Conservation (phyloP, 2,113 vertebrate genomes). For the Malurus melanocephalus region DNA sequence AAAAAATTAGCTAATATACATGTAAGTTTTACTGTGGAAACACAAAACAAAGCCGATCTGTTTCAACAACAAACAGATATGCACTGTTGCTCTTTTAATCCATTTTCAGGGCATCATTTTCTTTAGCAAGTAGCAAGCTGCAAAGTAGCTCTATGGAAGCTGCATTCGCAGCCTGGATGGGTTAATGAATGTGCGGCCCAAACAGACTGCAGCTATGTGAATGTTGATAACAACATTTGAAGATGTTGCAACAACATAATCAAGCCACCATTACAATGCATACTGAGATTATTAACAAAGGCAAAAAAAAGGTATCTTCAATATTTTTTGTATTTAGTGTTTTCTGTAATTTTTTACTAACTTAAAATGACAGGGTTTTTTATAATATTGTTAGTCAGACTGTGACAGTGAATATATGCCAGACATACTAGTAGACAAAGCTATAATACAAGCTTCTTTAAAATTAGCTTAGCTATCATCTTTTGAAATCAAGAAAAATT, state of each 20-base stretch:
- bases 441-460: accelerated
- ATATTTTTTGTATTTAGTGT: background rate
- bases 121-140: background rate
- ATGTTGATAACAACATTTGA: background rate
- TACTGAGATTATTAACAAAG: background rate
- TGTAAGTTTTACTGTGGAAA: background rate
- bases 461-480: background rate
- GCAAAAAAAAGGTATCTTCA: background rate
- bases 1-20: background rate
- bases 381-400: background rate
- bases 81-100: background rate
- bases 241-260: background rate
- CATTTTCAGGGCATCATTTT: background rate
- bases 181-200: background rate
- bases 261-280: background rate
- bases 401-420: background rate
- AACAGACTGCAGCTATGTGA: accelerated
- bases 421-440: background rate
- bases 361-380: background rate
- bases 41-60: background rate
- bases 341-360: background rate
- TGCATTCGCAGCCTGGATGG: background rate
- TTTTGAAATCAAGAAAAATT: background rate
- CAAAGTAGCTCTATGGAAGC: background rate
- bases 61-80: background rate